These are phyloP conservation scores for Bursaphelenchus mucronatus DNA, from an alignment of 1,140 invertebrate genomes.

Conservation along the genomic window DNA sequence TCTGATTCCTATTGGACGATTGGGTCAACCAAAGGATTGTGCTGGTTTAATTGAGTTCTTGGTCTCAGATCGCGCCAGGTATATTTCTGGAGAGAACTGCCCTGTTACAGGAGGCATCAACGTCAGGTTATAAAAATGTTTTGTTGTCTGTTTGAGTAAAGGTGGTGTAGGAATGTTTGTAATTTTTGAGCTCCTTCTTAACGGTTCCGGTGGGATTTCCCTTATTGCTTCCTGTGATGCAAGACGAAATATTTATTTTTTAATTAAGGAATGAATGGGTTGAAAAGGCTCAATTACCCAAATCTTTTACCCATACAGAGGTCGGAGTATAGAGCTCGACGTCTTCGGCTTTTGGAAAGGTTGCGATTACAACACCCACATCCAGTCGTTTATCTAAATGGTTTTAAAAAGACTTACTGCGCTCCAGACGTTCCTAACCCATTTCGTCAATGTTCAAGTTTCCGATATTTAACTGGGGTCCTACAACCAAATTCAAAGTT, in stretches of 20 bases:
- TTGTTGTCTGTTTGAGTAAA: background rate
- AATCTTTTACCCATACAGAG: background rate
- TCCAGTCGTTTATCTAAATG: constrained; percentile 11
- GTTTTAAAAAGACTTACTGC: background rate
- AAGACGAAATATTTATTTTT: no score
- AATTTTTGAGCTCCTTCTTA: background rate
- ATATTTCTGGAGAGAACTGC: constrained; percentile 86
- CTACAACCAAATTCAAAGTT: constrained; percentile 33
- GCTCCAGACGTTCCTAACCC: constrained; percentile 55
- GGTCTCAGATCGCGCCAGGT: constrained; percentile 80
- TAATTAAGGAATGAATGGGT: no score
- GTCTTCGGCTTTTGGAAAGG: background rate
- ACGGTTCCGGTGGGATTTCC: background rate
- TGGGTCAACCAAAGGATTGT: constrained; percentile 73
- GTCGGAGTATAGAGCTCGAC: constrained; percentile 7
- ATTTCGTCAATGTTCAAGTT: constrained; percentile 49
- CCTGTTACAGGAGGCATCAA: constrained; percentile 74
- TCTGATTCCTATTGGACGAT: constrained; percentile 54
- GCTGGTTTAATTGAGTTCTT: constrained; percentile 78
- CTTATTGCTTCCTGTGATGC: no score
- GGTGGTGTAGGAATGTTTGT: constrained; percentile 15
- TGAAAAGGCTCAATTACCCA: no score
- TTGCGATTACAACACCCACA: background rate
- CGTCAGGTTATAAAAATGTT: constrained; percentile 65
- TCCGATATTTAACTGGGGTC: constrained; percentile 52